Evolutionary conservation across 2,797 vertebrate genomes (phyloP).

Genomic region (Chromis chromis): DNA sequence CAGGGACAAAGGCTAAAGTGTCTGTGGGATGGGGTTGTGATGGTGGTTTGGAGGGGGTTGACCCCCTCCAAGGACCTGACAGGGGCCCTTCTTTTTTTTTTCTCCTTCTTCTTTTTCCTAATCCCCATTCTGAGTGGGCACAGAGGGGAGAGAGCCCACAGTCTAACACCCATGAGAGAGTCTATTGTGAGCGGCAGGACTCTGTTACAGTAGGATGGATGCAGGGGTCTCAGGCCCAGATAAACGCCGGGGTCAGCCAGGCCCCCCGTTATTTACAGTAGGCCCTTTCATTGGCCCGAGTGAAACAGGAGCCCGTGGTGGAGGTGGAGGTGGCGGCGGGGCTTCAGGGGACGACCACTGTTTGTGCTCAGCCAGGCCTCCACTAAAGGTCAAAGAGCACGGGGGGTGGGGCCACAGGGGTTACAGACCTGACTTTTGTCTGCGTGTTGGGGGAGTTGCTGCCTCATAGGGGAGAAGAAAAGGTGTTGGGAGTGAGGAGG

Average conservation of each 20-base stretch:
- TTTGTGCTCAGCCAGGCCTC: constrained; percentile 93
- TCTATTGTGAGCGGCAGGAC: constrained; percentile 82
- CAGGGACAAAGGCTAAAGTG: constrained; percentile 85
- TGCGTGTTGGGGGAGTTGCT: constrained; percentile 51
- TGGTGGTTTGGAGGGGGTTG: constrained; percentile 73
- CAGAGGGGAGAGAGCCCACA: constrained; percentile 69
- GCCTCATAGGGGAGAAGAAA: constrained; percentile 69
- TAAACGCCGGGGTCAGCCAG: constrained; percentile 84
- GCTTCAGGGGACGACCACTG: constrained; percentile 86
- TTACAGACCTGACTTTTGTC: constrained; percentile 83
- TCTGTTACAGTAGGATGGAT: constrained; percentile 87
- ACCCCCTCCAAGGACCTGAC: constrained; percentile 80
- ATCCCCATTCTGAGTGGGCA: constrained; percentile 75
- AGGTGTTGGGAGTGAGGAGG: constrained; percentile 29
- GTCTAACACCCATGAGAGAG: constrained; percentile 81
- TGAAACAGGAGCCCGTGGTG: constrained; percentile 84
- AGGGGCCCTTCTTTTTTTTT: constrained; percentile 68
- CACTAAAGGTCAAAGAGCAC: constrained; percentile 85
- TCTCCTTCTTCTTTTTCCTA: constrained; percentile 40
- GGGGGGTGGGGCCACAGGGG: constrained; percentile 76
- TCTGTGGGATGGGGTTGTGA: constrained; percentile 76
- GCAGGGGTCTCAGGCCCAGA: constrained; percentile 80
- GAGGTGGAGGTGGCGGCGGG: constrained; percentile 50
- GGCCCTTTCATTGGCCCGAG: constrained; percentile 86
- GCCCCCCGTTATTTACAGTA: constrained; percentile 91